Evolutionary conservation across 2,797 vertebrate genomes (phyloP).

Genomic region (Notoglanidium macrostoma): DNA sequence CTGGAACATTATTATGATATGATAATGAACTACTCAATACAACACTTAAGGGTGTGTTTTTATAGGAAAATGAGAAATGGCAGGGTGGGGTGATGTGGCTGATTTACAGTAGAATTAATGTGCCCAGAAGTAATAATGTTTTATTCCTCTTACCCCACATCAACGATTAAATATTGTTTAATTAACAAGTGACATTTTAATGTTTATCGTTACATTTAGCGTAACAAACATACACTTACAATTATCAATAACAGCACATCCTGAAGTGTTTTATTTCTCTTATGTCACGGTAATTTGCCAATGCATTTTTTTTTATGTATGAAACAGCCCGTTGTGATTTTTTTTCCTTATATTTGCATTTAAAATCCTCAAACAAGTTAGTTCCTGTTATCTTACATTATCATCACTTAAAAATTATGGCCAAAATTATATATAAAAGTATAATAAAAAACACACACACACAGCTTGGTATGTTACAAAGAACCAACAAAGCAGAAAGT

Average conservation of each 20-base stretch:
- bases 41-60: neutral
- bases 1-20: neutral
- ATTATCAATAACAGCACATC: neutral
- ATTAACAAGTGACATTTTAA: neutral
- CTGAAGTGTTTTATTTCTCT: neutral
- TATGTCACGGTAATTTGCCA: neutral
- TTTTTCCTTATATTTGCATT: neutral
- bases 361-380: neutral
- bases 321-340: neutral
- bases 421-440: too few species aligned
- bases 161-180: neutral
- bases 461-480: neutral
- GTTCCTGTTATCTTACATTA: neutral
- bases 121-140: neutral
- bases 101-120: neutral
- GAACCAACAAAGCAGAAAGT: neutral
- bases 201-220: neutral
- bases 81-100: neutral
- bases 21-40: neutral
- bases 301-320: neutral
- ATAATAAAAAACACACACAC: neutral
- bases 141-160: neutral
- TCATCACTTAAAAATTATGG: too few species aligned
- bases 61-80: neutral
- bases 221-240: neutral